Evolutionary conservation across 53 echinoderm and acorn worm species (phyloP), one percentile per base, ranked within the genome.

Genomic region (Henricia sp.): DNA sequence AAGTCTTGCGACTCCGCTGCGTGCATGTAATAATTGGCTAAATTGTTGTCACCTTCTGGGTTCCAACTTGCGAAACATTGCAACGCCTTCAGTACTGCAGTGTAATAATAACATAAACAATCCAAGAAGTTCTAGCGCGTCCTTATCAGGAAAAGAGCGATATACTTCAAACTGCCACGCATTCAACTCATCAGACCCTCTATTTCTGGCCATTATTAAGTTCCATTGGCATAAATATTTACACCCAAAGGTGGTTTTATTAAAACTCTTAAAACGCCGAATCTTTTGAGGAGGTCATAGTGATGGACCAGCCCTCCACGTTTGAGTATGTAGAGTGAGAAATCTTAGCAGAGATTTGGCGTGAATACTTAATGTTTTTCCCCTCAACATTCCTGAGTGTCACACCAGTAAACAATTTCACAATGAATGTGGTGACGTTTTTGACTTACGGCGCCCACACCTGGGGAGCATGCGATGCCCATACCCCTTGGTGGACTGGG

Each of bases 151-250:
- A 27, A 37, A 52, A 83, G n/a, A n/a, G 52, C 37, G 54, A 35
- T 37, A 32, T 66, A 68, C 67, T 83, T 68, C 60, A 71, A 30
- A 20, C 69, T 85, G 48, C 17, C 67, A 35, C 19, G 51, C 48
- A 65, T 48, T 48, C 24, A 65, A 66, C 43, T 57, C 67, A 48
- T 32, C 67, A 38, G 28, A 28, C 63, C 50, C 62, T 10, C 44
- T 33, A 32, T 46, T 59, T 30, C 41, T 4, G 46, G 77, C 65
- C 80, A 65, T 37, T 64, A 64, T 80, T 80, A 80, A 50, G 63
- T 64, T 80, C 42, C 17, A 33, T 64, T 43, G 65, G 59, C 29
- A 58, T 80, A 80, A 80, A 80, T 80, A 80, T 80, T 80, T 80
- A 80, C 64, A 80, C 80, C 80, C 48, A 50, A 10, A 8, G 46